phyloP scores from a whole-genome alignment of 2,113 vertebrate genomes.

The Cairina moschata region DNA sequence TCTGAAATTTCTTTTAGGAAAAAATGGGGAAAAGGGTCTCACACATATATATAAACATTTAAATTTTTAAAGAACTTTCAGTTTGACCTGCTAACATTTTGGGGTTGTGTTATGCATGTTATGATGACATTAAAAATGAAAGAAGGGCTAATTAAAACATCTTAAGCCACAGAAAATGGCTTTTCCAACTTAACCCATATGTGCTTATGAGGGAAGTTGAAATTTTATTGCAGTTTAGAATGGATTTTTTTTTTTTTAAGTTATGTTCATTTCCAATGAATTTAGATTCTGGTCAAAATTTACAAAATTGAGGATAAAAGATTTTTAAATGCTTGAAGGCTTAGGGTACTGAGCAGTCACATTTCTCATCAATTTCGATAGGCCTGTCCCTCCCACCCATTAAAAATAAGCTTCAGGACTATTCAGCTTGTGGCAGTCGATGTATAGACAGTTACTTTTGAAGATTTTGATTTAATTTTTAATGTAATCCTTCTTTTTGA shows the following conservation, averaged over 20 bases:
- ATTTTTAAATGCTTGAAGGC: not conserved
- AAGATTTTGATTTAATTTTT: not conserved
- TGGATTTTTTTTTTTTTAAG: not conserved
- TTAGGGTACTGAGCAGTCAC: not conserved
- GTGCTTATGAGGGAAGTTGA: not conserved
- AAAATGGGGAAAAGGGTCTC: not conserved
- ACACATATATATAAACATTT: too few species aligned
- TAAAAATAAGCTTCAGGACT: not conserved
- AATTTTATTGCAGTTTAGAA: not conserved
- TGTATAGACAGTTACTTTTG: slow-evolving; percentile 33
- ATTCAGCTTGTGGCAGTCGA: not conserved
- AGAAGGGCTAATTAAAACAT: not conserved
- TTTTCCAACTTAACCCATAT: not conserved
- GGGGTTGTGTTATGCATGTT: not conserved
- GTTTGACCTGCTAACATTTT: not conserved
- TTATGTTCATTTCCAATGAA: not conserved
- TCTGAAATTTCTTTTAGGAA: not conserved
- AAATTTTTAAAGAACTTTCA: not conserved
- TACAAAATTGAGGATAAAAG: not conserved
- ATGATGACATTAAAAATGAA: not conserved
- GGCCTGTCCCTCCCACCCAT: not conserved
- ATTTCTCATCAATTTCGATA: not conserved
- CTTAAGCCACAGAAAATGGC: not conserved
- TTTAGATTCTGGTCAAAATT: not conserved
- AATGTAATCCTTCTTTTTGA: not conserved